phyloP scores from a whole-genome alignment of 2,113 vertebrate species.

The Turnix velox region DNA sequence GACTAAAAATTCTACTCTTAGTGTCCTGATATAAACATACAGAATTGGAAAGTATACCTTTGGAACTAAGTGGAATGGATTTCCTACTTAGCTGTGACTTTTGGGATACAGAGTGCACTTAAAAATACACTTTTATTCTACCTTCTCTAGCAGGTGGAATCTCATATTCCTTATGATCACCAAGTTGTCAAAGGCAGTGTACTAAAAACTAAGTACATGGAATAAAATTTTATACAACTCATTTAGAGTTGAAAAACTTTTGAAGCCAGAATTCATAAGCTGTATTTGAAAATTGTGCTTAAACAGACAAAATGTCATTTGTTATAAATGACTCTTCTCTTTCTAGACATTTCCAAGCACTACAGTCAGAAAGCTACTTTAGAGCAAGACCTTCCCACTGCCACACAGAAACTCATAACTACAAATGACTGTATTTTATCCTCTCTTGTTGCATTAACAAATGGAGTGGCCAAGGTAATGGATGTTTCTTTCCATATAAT shows the following conservation, averaged over 20 bases:
- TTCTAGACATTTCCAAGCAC: conserved; percentile 89
- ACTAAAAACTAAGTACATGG: background rate
- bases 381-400: conserved; percentile 90
- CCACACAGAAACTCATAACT: conserved; percentile 91
- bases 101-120: background rate
- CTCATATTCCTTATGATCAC: background rate
- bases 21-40: background rate
- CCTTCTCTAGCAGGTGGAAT: background rate
- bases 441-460: conserved; percentile 86
- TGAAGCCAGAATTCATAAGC: background rate
- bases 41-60: background rate
- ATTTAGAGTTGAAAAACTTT: background rate
- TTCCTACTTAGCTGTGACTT: background rate
- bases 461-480: conserved; percentile 86
- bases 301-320: background rate
- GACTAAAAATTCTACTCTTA: background rate
- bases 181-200: background rate
- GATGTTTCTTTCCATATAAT: background rate
- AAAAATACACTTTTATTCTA: background rate
- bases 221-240: background rate
- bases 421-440: conserved; percentile 95
- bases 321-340: background rate
- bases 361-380: conserved; percentile 91
- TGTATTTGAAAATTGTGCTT: background rate
- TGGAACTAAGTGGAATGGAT: background rate